Evolutionary conservation across 2,113 vertebrate genomes (phyloP).

Genomic region (Madoqua kirkii): DNA sequence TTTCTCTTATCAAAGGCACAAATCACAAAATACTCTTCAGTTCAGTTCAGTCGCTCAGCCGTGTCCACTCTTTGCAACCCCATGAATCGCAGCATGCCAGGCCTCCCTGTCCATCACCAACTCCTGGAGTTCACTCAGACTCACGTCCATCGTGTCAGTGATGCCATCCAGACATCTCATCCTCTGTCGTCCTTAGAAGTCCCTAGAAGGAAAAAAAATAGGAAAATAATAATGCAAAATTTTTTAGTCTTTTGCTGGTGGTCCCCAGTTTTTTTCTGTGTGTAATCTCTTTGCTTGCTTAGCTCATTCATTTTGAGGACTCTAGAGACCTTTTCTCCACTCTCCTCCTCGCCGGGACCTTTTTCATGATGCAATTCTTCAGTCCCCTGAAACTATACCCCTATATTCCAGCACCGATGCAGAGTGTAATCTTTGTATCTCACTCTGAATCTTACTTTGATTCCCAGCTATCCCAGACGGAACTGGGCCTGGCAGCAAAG

Average conservation of each 20-base stretch:
- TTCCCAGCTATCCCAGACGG: neutral
- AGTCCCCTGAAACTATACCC: neutral
- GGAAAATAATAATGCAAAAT: neutral
- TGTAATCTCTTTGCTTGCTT: neutral
- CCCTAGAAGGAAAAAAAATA: neutral
- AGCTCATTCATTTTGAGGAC: neutral
- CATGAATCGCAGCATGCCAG: too few species aligned
- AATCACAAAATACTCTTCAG: neutral
- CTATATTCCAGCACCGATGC: neutral
- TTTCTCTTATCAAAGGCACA: neutral
- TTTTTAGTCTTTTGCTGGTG: neutral
- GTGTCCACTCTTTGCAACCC: too few species aligned
- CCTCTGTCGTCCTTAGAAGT: neutral
- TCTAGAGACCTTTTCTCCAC: neutral
- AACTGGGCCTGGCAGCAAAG: neutral
- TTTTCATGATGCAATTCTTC: neutral
- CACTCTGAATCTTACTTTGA: neutral
- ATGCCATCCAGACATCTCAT: too few species aligned
- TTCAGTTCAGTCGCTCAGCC: too few species aligned
- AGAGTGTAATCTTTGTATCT: neutral
- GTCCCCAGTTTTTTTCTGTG: neutral
- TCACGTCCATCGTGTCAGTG: fast-evolving
- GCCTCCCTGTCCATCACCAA: too few species aligned
- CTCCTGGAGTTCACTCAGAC: too few species aligned
- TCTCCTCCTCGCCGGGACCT: fast-evolving